phyloP scores from a whole-genome alignment of 1,140 invertebrate genomes.

The Drosophila tropicalis region DNA sequence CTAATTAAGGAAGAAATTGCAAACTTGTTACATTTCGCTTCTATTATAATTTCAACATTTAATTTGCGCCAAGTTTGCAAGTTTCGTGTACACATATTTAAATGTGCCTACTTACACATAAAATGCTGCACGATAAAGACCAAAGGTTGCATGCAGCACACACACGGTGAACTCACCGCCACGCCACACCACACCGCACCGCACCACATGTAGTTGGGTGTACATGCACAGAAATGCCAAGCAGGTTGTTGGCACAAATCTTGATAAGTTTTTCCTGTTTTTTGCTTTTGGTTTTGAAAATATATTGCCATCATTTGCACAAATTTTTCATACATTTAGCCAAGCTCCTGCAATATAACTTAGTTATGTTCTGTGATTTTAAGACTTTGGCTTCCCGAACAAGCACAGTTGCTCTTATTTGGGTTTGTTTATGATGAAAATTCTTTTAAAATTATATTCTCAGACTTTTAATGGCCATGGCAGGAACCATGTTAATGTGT shows the following conservation, averaged over 20 bases:
- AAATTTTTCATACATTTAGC: slow-evolving; percentile 4
- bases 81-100: slow-evolving; percentile 65
- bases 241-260: slow-evolving; percentile 15
- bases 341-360: slow-evolving; percentile 4
- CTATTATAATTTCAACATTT: slow-evolving; percentile 66
- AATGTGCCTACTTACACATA: slow-evolving; percentile 42
- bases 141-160: background rate
- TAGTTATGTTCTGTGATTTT: slow-evolving; percentile 13
- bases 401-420: too few relatives aligned
- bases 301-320: slow-evolving; percentile 21
- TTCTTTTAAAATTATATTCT: too few relatives aligned
- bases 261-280: slow-evolving; percentile 22
- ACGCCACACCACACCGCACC: background rate
- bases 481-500: too few relatives aligned
- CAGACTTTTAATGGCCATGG: too few relatives aligned
- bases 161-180: background rate
- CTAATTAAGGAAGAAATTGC: slow-evolving; percentile 6
- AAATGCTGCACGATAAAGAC: slow-evolving; percentile 21
- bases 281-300: background rate
- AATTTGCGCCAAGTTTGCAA: slow-evolving; percentile 69
- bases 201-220: background rate
- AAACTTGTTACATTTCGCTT: slow-evolving; percentile 22
- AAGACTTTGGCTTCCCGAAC: background rate
- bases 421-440: too few relatives aligned
- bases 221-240: slow-evolving; percentile 19